phyloP scores from a whole-genome alignment of 2,113 vertebrate species.

The Istiophorus platypterus region DNA sequence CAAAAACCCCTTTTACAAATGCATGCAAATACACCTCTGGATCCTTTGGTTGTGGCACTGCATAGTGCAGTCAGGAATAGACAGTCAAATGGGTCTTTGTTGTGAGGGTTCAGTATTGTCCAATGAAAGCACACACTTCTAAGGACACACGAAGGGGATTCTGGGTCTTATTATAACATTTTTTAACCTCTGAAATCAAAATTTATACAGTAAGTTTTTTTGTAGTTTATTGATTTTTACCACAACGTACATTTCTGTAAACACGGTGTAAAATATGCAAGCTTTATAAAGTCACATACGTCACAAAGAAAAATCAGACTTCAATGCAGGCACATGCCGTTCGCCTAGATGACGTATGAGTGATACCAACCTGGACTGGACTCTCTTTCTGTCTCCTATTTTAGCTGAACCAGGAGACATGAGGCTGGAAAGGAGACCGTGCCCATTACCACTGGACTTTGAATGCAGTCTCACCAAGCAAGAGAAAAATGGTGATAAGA shows the following conservation, averaged over 20 bases:
- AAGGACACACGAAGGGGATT: slow-evolving; percentile 74
- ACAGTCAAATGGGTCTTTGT: slow-evolving; percentile 64
- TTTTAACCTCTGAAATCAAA: slow-evolving; percentile 73
- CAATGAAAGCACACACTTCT: slow-evolving; percentile 76
- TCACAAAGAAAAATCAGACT: slow-evolving; percentile 79
- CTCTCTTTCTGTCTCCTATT: slow-evolving; percentile 35
- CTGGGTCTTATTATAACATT: slow-evolving; percentile 55
- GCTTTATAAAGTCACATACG: slow-evolving; percentile 83
- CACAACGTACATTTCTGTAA: slow-evolving; percentile 84
- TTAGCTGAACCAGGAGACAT: slow-evolving; percentile 12
- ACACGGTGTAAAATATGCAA: slow-evolving; percentile 86
- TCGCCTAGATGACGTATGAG: slow-evolving; percentile 72
- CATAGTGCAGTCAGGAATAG: slow-evolving; percentile 74
- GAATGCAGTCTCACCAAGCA: slow-evolving; percentile 28
- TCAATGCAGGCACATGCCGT: slow-evolving; percentile 82
- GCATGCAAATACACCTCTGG: slow-evolving; percentile 65
- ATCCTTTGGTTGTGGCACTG: slow-evolving; percentile 84
- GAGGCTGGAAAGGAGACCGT: slow-evolving; percentile 24
- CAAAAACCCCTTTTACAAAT: slow-evolving; percentile 27
- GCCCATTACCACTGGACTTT: slow-evolving; percentile 6
- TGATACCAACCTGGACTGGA: slow-evolving; percentile 47
- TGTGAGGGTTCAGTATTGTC: slow-evolving; percentile 54
- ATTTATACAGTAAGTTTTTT: slow-evolving; percentile 77
- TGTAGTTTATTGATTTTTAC: slow-evolving; percentile 75
- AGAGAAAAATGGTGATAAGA: slow-evolving; percentile 46